Evolutionary conservation across 2,113 vertebrate genomes (phyloP).

Genomic region (Pavo muticus): DNA sequence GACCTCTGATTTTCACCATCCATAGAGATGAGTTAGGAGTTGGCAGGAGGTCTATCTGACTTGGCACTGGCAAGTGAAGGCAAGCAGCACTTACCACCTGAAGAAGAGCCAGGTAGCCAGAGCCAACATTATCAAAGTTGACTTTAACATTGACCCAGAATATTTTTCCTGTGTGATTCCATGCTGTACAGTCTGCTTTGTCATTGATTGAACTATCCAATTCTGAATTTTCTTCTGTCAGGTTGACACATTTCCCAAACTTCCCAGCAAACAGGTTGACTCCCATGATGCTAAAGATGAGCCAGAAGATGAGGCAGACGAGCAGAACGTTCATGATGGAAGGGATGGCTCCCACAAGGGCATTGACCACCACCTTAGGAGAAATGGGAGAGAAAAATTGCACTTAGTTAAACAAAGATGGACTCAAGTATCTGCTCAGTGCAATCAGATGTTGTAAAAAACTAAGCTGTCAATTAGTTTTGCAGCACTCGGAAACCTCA

Average conservation of each 20-base stretch:
- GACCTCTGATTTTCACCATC: not conserved
- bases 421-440: not conserved
- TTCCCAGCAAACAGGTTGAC: constrained; percentile 93
- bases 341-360: constrained; percentile 93
- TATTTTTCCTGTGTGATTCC: constrained; percentile 82
- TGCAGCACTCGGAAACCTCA: not conserved
- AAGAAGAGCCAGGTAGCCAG: constrained; percentile 95
- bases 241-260: constrained; percentile 90
- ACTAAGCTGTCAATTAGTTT: not conserved
- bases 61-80: not conserved
- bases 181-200: constrained; percentile 76
- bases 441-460: not conserved
- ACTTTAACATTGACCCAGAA: constrained; percentile 96
- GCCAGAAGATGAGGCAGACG: constrained; percentile 95
- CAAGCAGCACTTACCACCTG: constrained; percentile 89
- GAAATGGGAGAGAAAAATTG: not conserved
- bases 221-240: constrained; percentile 69
- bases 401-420: not conserved
- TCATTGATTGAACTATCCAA: constrained; percentile 69
- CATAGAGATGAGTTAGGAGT: not conserved
- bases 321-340: constrained; percentile 97
- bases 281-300: constrained; percentile 96
- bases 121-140: constrained; percentile 95
- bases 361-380: constrained; percentile 93
- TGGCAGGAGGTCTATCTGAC: not conserved